These are phyloP conservation scores for Scaptomyza hsui DNA, from an alignment of 1,140 invertebrate species.

Conservation along the genomic window DNA sequence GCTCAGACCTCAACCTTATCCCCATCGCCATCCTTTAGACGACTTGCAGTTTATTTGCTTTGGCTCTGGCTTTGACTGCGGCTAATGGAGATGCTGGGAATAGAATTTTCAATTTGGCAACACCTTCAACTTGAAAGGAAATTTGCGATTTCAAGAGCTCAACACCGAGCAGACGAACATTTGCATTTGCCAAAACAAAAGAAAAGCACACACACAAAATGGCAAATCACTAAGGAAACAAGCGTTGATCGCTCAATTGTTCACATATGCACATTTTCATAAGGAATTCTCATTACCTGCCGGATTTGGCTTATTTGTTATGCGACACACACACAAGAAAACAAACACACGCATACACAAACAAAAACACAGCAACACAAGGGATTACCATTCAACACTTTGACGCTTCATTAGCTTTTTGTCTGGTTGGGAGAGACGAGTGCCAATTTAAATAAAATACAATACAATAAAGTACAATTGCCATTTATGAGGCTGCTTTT, in stretches of 20 bases:
- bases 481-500: constrained; percentile 23
- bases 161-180: neutral
- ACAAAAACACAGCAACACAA: neutral
- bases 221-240: constrained; percentile 40
- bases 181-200: constrained; percentile 24
- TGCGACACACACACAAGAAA: constrained; percentile 37
- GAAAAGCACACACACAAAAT: constrained; percentile 3
- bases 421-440: constrained; percentile 7
- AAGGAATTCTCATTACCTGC: constrained; percentile 25
- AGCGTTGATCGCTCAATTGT: constrained; percentile 60
- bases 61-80: constrained; percentile 7
- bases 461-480: constrained; percentile 45
- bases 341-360: neutral
- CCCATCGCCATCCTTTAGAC: neutral
- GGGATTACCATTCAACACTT: constrained; percentile 60
- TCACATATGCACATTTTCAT: constrained; percentile 47
- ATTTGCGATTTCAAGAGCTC: constrained; percentile 16
- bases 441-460: constrained; percentile 42
- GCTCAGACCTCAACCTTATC: constrained; percentile 1
- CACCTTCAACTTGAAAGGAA: constrained; percentile 6
- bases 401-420: constrained; percentile 64
- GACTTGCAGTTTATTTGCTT: constrained; percentile 42
- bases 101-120: constrained; percentile 14
- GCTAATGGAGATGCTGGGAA: constrained; percentile 34
- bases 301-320: constrained; percentile 51